Evolutionary conservation across 1,140 invertebrate species (phyloP).

Genomic region (Micrasema minimum): DNA sequence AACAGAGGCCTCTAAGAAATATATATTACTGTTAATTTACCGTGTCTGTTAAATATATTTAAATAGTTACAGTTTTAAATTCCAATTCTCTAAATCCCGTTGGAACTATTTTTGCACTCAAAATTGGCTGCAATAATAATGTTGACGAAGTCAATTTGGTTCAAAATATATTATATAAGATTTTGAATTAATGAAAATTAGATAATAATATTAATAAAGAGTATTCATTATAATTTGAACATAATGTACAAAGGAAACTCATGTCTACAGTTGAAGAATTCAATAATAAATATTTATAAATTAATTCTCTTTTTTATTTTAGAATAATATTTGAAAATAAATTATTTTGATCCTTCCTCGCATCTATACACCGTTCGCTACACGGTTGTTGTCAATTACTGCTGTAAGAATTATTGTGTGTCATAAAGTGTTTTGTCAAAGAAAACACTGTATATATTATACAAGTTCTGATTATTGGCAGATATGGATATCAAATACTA

Average conservation of each 20-base stretch:
- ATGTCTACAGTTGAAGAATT: constrained; percentile 51
- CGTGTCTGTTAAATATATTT: constrained; percentile 26
- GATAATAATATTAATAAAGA: constrained; percentile 41
- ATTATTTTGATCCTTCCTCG: too few species aligned
- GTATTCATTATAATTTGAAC: constrained; percentile 48
- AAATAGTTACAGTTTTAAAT: constrained; percentile 8
- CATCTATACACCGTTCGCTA: too few species aligned
- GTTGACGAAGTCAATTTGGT: constrained; percentile 42
- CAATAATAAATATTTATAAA: constrained; percentile 50
- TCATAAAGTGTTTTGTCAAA: too few species aligned
- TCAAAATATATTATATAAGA: constrained; percentile 48
- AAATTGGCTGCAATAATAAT: constrained; percentile 38
- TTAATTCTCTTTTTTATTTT: constrained; percentile 28
- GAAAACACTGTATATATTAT: too few species aligned
- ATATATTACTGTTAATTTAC: constrained; percentile 18
- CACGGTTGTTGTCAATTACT: too few species aligned
- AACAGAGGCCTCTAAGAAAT: constrained; percentile 38
- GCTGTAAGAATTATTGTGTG: too few species aligned
- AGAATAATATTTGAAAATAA: too few species aligned
- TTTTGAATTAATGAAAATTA: constrained; percentile 41
- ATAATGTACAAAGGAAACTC: constrained; percentile 52
- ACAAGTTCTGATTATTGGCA: too few species aligned
- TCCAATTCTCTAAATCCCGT: neutral
- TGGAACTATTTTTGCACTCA: constrained; percentile 28
- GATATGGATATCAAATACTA: too few species aligned